Conservation (phyloP, 2,113 vertebrate species). For the Cromileptes altivelis region DNA sequence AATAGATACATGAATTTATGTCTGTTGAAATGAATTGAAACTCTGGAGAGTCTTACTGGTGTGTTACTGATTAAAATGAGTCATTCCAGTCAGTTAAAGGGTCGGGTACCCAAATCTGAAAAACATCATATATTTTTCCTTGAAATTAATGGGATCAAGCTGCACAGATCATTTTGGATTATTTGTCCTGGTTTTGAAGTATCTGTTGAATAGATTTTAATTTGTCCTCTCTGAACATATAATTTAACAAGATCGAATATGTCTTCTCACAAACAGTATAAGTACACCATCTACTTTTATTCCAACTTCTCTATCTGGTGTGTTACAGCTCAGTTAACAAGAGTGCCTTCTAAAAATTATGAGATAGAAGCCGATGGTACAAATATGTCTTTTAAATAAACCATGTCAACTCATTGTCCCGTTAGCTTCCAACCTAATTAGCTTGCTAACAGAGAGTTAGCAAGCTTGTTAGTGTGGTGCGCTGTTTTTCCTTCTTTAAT, state of each 20-base stretch:
- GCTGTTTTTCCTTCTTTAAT: not conserved
- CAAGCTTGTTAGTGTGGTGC: not conserved
- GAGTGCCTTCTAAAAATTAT: not conserved
- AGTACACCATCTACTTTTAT: not conserved
- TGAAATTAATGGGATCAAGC: not conserved
- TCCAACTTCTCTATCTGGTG: not conserved
- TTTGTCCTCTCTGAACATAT: not conserved
- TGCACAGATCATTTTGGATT: not conserved
- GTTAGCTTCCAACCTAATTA: not conserved
- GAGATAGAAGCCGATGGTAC: not conserved
- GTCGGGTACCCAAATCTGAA: not conserved
- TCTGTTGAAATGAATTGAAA: constrained; percentile 6
- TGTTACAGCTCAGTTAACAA: not conserved
- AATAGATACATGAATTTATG: constrained; percentile 4
- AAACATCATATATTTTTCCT: not conserved
- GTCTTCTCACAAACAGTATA: constrained; percentile 4
- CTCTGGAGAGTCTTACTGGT: not conserved
- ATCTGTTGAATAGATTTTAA: not conserved
- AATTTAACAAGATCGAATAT: not conserved
- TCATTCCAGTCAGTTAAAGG: constrained; percentile 14
- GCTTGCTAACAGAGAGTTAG: not conserved
- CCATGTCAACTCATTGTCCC: not conserved
- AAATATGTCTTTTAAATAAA: not conserved
- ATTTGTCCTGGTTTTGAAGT: not conserved
- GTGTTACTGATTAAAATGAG: constrained; percentile 7